Evolutionary conservation across 2,113 vertebrate species (phyloP).

Genomic region (Microtus richardsoni): DNA sequence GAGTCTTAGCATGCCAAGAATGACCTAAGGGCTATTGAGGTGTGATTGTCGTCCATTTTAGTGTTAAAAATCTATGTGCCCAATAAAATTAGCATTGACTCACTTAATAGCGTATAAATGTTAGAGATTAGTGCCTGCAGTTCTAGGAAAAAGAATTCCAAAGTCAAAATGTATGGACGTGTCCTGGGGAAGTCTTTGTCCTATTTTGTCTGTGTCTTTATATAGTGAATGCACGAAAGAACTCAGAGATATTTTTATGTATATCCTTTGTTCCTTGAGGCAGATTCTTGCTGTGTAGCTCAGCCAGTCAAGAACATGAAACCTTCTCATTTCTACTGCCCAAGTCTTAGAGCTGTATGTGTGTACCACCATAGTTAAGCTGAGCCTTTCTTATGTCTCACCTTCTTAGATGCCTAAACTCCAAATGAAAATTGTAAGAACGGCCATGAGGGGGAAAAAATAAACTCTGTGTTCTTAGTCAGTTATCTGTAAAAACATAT

Average conservation of each 20-base stretch:
- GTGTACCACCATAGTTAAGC: not conserved
- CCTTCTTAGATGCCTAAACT: not conserved
- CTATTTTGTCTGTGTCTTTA: not conserved
- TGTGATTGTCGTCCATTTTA: not conserved
- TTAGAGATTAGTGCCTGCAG: not conserved
- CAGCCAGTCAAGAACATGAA: not conserved
- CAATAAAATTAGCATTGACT: not conserved
- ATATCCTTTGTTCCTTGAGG: not conserved
- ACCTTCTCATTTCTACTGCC: not conserved
- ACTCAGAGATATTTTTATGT: not conserved
- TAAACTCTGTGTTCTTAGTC: no score
- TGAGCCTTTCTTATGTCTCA: no score
- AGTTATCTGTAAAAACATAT: not conserved
- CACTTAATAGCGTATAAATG: not conserved
- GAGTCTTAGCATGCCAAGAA: not conserved
- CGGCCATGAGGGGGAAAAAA: not conserved
- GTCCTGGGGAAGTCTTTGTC: not conserved
- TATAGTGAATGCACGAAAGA: not conserved
- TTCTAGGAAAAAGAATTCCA: not conserved
- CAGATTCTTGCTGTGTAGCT: not conserved
- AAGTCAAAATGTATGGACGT: not conserved
- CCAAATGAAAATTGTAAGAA: not conserved
- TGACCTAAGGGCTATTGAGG: no score
- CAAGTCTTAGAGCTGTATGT: not conserved
- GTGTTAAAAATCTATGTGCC: not conserved